Percentiles rank a stretch among this genome's conserved stretches.
phyloP scores from a whole-genome alignment of 2,888 invertebrate species.

The Ctena decussata region DNA sequence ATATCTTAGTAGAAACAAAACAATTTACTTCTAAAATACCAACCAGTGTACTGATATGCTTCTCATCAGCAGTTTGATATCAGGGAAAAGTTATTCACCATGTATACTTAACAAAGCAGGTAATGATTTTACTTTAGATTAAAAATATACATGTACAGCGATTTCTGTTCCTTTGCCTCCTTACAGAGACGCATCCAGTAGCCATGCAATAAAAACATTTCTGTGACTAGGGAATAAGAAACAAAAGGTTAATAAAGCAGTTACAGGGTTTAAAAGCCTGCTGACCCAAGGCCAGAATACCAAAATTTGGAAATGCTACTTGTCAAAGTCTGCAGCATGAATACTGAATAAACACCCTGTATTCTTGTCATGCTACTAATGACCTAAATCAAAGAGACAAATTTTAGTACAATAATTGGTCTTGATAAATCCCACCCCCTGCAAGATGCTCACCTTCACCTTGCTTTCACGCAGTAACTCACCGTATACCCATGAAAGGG shows the following conservation, averaged over 20 bases:
- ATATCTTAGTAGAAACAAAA: neutral
- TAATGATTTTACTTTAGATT: no score
- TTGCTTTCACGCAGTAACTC: conserved; percentile 57
- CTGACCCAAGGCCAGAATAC: neutral
- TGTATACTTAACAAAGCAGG: neutral
- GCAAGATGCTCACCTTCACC: conserved; percentile 44
- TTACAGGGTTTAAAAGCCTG: conserved; percentile 3
- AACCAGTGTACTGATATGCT: no score
- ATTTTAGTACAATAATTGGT: neutral
- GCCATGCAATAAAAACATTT: conserved; percentile 4
- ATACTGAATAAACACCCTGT: neutral
- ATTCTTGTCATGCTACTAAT: conserved; percentile 2
- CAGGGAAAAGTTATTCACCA: no score
- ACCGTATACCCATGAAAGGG: conserved; percentile 88
- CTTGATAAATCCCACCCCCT: neutral
- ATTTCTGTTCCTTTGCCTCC: neutral
- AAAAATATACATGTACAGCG: no score
- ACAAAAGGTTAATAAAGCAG: conserved; percentile 3
- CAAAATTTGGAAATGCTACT: neutral
- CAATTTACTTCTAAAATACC: neutral
- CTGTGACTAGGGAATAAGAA: conserved; percentile 11
- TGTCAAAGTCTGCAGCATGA: neutral
- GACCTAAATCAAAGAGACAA: conserved; percentile 8
- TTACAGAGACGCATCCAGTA: neutral
- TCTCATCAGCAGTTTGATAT: no score